These are phyloP conservation scores for Ophraella communa DNA, from an alignment of 2,888 invertebrate species.

Conservation along the genomic window DNA sequence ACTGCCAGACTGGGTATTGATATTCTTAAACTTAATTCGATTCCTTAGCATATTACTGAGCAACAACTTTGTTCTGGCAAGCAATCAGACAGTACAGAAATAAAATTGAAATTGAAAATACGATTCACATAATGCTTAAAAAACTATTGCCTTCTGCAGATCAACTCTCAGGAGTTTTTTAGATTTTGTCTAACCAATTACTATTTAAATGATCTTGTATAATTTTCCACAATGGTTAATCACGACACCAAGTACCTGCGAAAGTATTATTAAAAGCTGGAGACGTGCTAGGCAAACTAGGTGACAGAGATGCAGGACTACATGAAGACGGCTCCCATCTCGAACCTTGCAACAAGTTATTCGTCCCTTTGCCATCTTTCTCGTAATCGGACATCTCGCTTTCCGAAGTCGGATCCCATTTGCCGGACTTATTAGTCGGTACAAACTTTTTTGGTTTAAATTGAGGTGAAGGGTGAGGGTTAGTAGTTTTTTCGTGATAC, in stretches of 20 bases:
- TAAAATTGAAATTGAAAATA: no score
- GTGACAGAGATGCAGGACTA: conserved; percentile 66
- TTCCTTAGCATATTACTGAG: no score
- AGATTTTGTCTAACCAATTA: no score
- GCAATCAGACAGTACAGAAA: no score
- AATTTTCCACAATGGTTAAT: conserved; percentile 13
- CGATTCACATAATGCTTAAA: no score
- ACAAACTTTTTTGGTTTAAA: conserved; percentile 59
- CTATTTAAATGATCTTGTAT: not conserved
- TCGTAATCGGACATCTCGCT: conserved; percentile 69
- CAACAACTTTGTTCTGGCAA: no score
- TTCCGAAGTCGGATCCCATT: conserved; percentile 69
- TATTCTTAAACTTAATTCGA: no score
- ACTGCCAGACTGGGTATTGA: no score
- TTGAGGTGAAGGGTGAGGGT: conserved; percentile 48
- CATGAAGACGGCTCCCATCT: conserved; percentile 62
- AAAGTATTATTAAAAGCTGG: conserved; percentile 60
- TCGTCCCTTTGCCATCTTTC: conserved; percentile 59
- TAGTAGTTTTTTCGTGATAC: conserved; percentile 66
- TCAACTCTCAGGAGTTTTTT: no score
- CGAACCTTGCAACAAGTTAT: conserved; percentile 49
- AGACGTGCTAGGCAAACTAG: conserved; percentile 66
- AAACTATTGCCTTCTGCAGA: no score
- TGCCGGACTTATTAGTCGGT: conserved; percentile 60
- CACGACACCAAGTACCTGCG: conserved; percentile 50